Evolutionary conservation across 2,888 invertebrate species (phyloP).

Genomic region (Lasioglossum morio): DNA sequence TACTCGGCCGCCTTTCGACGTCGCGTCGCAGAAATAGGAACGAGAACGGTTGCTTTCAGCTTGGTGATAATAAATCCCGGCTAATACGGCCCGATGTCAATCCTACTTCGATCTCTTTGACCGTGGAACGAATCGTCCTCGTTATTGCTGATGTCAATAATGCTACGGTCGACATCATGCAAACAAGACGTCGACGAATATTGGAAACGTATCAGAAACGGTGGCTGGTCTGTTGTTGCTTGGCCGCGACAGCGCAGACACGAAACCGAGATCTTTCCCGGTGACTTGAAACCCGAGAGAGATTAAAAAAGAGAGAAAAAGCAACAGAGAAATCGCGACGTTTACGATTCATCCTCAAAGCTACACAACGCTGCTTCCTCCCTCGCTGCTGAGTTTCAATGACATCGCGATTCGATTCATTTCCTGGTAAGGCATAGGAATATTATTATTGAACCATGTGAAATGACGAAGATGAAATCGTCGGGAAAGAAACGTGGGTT

Average conservation of each 20-base stretch:
- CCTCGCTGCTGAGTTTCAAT: slow-evolving; percentile 5
- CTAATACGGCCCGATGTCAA: slow-evolving; percentile 55
- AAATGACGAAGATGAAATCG: neutral
- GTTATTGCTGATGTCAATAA: slow-evolving; percentile 61
- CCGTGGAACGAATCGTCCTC: slow-evolving; percentile 56
- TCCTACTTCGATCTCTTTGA: slow-evolving; percentile 49
- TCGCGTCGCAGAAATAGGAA: slow-evolving; percentile 25
- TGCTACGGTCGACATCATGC: slow-evolving; percentile 58
- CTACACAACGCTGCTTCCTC: neutral
- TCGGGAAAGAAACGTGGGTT: neutral
- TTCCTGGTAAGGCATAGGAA: neutral
- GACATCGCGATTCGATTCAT: slow-evolving; percentile 3
- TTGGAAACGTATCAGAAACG: slow-evolving; percentile 66
- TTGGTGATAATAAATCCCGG: slow-evolving; percentile 49
- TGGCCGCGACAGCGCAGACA: slow-evolving; percentile 71
- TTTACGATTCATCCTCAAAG: slow-evolving; percentile 36
- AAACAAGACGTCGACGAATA: slow-evolving; percentile 69
- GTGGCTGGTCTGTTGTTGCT: slow-evolving; percentile 58
- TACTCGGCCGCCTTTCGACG: slow-evolving; percentile 12
- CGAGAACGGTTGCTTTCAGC: slow-evolving; percentile 35
- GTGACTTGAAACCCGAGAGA: slow-evolving; percentile 13
- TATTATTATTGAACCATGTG: neutral
- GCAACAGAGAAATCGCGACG: slow-evolving; percentile 21
- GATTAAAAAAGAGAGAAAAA: neutral
- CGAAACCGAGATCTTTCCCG: slow-evolving; percentile 43